Evolutionary conservation across 2,888 invertebrate genomes (phyloP), one percentile per base, ranked within the genome.

Genomic region (Asteroscopus sphinx): DNA sequence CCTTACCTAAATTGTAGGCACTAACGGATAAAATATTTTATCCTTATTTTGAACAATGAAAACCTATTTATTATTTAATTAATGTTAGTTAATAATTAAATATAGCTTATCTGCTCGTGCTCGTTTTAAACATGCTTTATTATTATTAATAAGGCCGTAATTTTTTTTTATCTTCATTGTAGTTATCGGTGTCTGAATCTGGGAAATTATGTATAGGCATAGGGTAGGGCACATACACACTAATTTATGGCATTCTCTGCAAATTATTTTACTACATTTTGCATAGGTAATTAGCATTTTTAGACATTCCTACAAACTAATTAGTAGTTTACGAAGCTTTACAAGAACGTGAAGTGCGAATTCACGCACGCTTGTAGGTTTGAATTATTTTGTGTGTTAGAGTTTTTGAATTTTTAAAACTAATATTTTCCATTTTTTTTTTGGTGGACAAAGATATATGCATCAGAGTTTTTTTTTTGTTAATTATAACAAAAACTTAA

Each of bases 121-220:
- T 6, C 36, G 11, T 62, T 32, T 13, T 47, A 2, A 48, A 39
- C 12, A 36, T 59, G 6, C 25, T 8, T 9, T 13, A 13, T 4
- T 32, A 17, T 7, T 30, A 17, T 44, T 40, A 32, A 5, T n/a
- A n/a, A n/a, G n/a, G n/a, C 39, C 12, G 17, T 46, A 40, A 60
- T 45, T 64, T 28, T 61, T 4, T 36, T 35, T 68, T 61, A 61
- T 64, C 52, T 0, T 21, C 35, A 32, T 59, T 52, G 17, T 12
- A n/a, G n/a, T 15, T 36, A 64, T 42, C 28, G 1, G 1, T 13
- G 51, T 59, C 40, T 68, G 32, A 42, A 68, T 39, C 40, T 7
- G 11, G 28, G 36, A 15, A 30, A 30, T 37, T 21, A 21, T 21
- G 21, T 21, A 4, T 21, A 21, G 21, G 21, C 6, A 4, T 21